Conservation (phyloP, 2,888 invertebrate species). For the Caenorhabditis zanzibari region DNA sequence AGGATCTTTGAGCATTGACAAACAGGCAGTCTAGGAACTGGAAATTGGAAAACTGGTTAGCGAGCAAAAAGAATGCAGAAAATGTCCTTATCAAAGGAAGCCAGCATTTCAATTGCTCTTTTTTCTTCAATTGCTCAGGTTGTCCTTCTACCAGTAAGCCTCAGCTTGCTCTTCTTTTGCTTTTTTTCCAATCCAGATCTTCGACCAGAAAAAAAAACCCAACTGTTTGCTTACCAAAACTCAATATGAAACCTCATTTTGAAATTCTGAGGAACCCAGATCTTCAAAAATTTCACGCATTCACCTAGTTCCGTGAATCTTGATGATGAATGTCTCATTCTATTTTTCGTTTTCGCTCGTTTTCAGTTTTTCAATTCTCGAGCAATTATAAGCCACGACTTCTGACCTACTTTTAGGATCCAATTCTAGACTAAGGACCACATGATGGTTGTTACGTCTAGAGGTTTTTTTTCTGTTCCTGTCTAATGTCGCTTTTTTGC, state of each 20-base stretch:
- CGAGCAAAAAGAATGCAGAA: constrained; percentile 5
- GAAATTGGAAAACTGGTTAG: not conserved
- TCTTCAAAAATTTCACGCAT: not conserved
- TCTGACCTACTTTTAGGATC: constrained; percentile 33
- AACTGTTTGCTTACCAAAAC: constrained; percentile 26
- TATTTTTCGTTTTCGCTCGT: not conserved
- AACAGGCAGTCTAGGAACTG: constrained; percentile 1
- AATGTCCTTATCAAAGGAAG: constrained; percentile 55
- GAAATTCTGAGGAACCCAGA: constrained; percentile 12
- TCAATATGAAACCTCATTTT: constrained; percentile 46
- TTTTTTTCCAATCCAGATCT: constrained; percentile 12
- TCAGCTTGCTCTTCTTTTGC: not conserved
- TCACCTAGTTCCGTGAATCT: constrained; percentile 6
- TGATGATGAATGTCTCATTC: constrained; percentile 15
- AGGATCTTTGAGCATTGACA: constrained; percentile 49
- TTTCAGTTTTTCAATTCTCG: constrained; percentile 4
- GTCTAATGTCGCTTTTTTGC: constrained; percentile 33
- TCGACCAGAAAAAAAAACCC: constrained; percentile 28
- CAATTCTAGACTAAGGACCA: constrained; percentile 25
- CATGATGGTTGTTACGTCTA: constrained; percentile 48
- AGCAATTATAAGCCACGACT: constrained; percentile 34
- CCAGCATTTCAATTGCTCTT: constrained; percentile 30
- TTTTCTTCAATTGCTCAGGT: constrained; percentile 11
- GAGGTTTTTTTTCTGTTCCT: not conserved
- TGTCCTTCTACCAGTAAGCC: constrained; percentile 36